A percentile compares a stretch with the other conserved stretches of the same genome.
phyloP scores from a whole-genome alignment of 2,888 invertebrate genomes.

The Pemphredon lugubris region DNA sequence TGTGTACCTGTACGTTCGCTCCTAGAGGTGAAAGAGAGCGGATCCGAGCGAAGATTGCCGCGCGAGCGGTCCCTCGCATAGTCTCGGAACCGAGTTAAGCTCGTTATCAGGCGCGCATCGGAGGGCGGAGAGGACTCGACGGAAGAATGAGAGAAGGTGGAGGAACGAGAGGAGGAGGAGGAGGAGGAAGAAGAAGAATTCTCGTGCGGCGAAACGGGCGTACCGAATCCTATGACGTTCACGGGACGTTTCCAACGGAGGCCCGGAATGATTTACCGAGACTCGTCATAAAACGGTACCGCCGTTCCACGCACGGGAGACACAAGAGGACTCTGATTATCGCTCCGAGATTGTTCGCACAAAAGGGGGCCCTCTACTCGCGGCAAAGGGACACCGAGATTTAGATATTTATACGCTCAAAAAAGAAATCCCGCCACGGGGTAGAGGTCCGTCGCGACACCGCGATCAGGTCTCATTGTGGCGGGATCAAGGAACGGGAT shows the following conservation, averaged over 20 bases:
- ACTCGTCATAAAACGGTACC: conserved; percentile 77
- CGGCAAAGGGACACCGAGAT: conserved; percentile 71
- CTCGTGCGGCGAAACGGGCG: conserved; percentile 68
- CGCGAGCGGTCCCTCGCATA: conserved; percentile 32
- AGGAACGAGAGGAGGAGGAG: conserved; percentile 54
- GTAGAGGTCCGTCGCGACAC: conserved; percentile 69
- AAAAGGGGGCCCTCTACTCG: conserved; percentile 67
- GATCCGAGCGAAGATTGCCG: neutral
- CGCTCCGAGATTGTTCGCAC: conserved; percentile 77
- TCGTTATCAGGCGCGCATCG: conserved; percentile 75
- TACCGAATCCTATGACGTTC: conserved; percentile 74
- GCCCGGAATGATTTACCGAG: conserved; percentile 78
- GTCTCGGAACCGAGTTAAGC: conserved; percentile 44
- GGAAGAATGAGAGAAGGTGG: conserved; percentile 50
- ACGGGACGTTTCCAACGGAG: conserved; percentile 72
- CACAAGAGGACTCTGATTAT: conserved; percentile 79
- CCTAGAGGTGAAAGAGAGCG: neutral
- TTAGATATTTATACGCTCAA: conserved; percentile 77
- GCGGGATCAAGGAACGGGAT: conserved; percentile 54
- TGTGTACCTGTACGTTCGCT: neutral
- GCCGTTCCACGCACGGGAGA: conserved; percentile 71
- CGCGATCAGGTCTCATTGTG: conserved; percentile 63
- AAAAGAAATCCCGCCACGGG: conserved; percentile 45
- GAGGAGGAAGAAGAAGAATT: conserved; percentile 60
- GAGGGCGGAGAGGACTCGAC: conserved; percentile 40